Evolutionary conservation across 2,797 vertebrate genomes (phyloP).

Genomic region (Lacerta agilis): DNA sequence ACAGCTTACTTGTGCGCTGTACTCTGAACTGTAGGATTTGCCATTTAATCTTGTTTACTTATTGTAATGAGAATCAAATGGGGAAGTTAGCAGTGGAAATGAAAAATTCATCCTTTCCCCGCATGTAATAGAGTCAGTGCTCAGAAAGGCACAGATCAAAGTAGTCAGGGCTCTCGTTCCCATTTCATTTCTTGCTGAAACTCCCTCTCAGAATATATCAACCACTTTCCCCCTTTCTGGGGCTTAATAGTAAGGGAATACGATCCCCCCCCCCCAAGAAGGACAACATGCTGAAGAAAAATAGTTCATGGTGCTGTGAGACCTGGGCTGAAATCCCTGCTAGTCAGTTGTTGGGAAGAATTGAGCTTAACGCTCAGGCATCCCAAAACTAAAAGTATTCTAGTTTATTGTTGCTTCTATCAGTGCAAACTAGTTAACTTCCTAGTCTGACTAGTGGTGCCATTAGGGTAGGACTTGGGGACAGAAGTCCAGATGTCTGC

Average conservation of each 20-base stretch:
- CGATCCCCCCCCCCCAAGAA: neutral
- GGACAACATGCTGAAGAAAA: neutral
- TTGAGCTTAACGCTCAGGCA: neutral
- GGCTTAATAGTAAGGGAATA: constrained; percentile 17
- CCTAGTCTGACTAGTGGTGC: neutral
- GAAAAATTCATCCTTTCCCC: constrained; percentile 72
- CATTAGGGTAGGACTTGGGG: neutral
- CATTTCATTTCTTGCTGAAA: constrained; percentile 40
- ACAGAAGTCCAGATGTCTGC: no score
- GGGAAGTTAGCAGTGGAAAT: constrained; percentile 67
- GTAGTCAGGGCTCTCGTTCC: constrained; percentile 39
- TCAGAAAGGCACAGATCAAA: constrained; percentile 48
- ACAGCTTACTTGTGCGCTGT: constrained; percentile 59
- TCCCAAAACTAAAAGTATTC: neutral
- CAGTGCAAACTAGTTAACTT: neutral
- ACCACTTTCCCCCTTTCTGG: neutral
- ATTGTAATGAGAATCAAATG: constrained; percentile 76
- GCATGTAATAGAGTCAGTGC: constrained; percentile 71
- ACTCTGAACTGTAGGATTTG: constrained; percentile 71
- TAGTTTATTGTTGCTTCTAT: neutral
- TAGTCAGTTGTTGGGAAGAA: neutral
- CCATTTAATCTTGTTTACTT: constrained; percentile 77
- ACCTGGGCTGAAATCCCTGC: neutral
- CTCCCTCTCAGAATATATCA: constrained; percentile 25
- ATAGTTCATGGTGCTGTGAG: neutral